Base-by-base conservation (phyloP, 2,113 vertebrate genomes). In the Anoplopoma fimbria region DNA sequence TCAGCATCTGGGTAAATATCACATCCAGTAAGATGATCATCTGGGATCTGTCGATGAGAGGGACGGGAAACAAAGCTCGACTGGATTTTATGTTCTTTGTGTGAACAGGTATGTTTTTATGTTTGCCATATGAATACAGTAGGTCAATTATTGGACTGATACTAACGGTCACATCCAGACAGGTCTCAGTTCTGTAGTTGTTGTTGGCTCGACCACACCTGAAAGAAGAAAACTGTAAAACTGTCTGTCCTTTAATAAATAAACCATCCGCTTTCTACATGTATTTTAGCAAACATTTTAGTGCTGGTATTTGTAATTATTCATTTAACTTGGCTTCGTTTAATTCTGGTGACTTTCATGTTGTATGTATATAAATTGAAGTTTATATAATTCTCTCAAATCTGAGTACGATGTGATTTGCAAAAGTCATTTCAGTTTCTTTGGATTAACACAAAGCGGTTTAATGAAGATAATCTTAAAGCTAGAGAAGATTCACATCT, bases 11-110 rank as follows among this genome's bases (percentile, higher is more conserved):
- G 85, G 91, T 96, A 96, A 67, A 97, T 55, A 25, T 88, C 83
- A 77, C 94, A 96, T 65, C 95, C 96, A 31, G 68, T 89, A 71
- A 97, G 92, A 82, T 96, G 95, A 12, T 94, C 90, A 33, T 95
- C 94, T 62, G 95, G 94, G 62, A 96, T 95, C 95, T 96, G 91
- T 13, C 19, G 1, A 55, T 4, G 3, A 36, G 4, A 64, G 1
- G 2, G n/a, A 14, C 4, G 0, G 9, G 0, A 51, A 4, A 45
- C 8, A 23, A 57, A 1, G 8, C 4, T 7, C 23, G 3, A 53
- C n/a, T 58, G 15, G 34, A 58, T 12, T 57, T 27, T 19, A 27
- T n/a, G 6, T 9, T 2, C 10, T 34, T 4, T 53, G n/a, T 55
- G 51, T n/a, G 7, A 25, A 27, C 19, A 9, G 23, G 4, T 12